A percentile compares a stretch with the other conserved stretches of the same genome.
Conservation (phyloP, 2,888 invertebrate species). For the Drosophila buzzatii region DNA sequence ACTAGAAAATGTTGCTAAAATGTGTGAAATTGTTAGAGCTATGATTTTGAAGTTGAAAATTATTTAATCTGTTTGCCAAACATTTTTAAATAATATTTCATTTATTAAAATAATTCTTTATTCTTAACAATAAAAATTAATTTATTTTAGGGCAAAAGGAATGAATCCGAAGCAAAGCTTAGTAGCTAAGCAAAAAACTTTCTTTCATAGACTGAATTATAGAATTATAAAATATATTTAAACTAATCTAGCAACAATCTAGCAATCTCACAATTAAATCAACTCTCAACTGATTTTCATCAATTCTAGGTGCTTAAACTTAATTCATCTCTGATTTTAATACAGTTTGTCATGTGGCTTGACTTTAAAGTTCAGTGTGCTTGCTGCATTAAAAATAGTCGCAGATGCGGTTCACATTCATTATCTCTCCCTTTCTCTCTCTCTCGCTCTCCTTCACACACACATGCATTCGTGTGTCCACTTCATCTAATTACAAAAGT, state of each 20-base stretch:
- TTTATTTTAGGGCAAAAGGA: no score
- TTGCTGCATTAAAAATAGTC: constrained; percentile 15
- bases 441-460: background rate
- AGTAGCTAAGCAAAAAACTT: no score
- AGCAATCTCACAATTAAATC: background rate
- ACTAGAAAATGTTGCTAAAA: no score
- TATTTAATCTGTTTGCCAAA: no score
- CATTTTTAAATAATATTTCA: no score
- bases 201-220: background rate
- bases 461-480: constrained; percentile 34
- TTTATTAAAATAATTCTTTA: no score
- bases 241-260: background rate
- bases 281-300: background rate
- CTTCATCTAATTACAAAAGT: constrained; percentile 74
- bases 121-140: no score
- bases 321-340: background rate
- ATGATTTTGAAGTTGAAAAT: no score
- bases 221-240: background rate
- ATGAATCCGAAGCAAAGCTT: no score
- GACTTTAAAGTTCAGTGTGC: background rate
- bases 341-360: background rate
- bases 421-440: background rate
- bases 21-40: background rate
- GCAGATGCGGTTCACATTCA: constrained; percentile 24
- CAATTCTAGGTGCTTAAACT: background rate